A percentile compares a stretch with the other conserved stretches of the same genome.
Evolutionary conservation across 2,113 vertebrate species (phyloP).

Genomic region (Podarcis raffonei): DNA sequence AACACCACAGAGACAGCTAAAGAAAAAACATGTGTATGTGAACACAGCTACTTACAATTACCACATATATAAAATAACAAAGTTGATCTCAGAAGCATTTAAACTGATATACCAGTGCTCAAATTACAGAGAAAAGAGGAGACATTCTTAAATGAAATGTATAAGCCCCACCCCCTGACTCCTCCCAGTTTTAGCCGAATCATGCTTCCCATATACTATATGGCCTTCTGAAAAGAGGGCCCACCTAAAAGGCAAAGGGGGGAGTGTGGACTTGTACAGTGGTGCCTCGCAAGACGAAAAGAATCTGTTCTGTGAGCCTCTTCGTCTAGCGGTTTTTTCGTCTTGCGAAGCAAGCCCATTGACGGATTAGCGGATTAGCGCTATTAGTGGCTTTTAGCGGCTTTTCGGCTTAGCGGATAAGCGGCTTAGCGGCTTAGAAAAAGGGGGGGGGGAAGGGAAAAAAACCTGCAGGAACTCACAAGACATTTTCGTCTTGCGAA

Average conservation of each 20-base stretch:
- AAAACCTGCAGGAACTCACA: no score
- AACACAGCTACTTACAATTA: constrained; percentile 6
- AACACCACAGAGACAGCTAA: neutral
- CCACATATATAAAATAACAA: constrained; percentile 19
- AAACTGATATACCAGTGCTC: neutral
- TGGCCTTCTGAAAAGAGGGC: neutral
- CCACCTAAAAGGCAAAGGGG: neutral
- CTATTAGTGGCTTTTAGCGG: no score
- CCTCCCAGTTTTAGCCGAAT: neutral
- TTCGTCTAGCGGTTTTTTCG: no score
- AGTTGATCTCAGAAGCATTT: constrained; percentile 38
- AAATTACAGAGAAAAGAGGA: neutral
- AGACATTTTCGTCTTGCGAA: no score
- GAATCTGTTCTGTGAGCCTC: no score
- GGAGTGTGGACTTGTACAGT: neutral
- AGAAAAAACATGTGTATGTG: constrained; percentile 14
- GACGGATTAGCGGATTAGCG: no score
- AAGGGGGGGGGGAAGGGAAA: no score
- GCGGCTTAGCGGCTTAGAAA: no score
- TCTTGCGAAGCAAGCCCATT: no score
- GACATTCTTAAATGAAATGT: neutral
- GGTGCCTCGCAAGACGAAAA: no score
- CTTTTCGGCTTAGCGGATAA: no score
- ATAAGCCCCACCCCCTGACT: neutral
- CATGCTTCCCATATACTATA: neutral